Percentiles rank a stretch among this genome's conserved stretches.
These are phyloP conservation scores for Pristionchus maxplancki DNA, from an alignment of 2,888 invertebrate genomes.

Conservation along the genomic window DNA sequence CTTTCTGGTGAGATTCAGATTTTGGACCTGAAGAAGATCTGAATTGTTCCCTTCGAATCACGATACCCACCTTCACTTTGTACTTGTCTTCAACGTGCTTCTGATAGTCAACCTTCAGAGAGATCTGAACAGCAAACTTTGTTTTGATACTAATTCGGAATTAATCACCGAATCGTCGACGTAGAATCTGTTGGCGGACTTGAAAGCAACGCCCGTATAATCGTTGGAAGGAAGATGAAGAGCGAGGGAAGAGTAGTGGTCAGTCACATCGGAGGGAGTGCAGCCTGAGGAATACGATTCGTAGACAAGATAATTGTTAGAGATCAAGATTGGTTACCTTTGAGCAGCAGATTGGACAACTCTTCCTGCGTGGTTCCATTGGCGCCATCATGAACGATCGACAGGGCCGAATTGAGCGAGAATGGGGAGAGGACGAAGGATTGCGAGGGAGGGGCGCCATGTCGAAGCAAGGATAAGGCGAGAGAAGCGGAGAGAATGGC, in stretches of 20 bases:
- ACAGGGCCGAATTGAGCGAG: not conserved
- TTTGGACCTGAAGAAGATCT: not conserved
- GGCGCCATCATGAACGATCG: not conserved
- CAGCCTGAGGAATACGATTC: not conserved
- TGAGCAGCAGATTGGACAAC: not conserved
- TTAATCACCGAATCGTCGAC: not conserved
- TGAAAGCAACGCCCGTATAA: not conserved
- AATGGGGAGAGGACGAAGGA: not conserved
- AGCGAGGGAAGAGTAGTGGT: not conserved
- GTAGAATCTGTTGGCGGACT: not conserved
- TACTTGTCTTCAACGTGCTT: not conserved
- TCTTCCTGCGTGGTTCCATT: not conserved
- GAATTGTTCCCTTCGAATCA: not conserved
- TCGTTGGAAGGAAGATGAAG: not conserved
- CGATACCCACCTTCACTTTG: not conserved
- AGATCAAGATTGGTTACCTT: not conserved
- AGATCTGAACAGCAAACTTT: not conserved
- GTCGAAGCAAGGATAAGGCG: not conserved
- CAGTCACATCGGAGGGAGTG: not conserved
- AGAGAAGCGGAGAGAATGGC: not conserved
- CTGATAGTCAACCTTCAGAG: not conserved
- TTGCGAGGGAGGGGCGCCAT: not conserved
- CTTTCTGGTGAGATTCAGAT: not conserved
- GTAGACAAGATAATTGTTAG: not conserved
- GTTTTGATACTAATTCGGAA: not conserved